Conservation (phyloP, 1,140 invertebrate species). For the Nasonia longicornis region DNA sequence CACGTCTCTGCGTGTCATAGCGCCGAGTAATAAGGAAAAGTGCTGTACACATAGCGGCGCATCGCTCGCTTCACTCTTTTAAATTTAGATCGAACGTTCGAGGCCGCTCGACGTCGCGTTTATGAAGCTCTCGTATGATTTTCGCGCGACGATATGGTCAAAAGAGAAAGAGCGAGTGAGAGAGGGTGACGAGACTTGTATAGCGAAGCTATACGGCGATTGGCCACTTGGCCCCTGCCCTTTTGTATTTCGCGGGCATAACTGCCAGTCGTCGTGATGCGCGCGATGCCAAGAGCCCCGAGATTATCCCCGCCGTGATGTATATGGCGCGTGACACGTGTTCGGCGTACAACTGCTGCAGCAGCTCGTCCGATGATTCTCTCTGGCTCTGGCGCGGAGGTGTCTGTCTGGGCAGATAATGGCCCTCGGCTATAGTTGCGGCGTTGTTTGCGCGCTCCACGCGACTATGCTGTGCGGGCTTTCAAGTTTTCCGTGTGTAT, state of each 20-base stretch:
- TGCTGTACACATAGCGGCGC: neutral
- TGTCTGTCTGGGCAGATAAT: no score
- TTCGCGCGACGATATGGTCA: neutral
- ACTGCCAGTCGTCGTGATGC: neutral
- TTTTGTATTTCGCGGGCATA: slow-evolving; percentile 16
- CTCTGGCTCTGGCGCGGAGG: no score
- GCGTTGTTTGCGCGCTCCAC: neutral
- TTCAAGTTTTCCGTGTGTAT: no score
- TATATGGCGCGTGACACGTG: neutral
- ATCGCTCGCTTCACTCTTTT: slow-evolving; percentile 13
- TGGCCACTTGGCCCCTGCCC: neutral
- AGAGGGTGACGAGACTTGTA: neutral
- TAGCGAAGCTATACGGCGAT: neutral
- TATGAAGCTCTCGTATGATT: slow-evolving; percentile 17
- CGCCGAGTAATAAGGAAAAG: neutral
- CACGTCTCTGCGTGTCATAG: no score
- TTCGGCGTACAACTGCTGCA: no score
- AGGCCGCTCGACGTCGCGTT: neutral
- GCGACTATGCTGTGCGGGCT: neutral
- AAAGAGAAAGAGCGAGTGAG: neutral
- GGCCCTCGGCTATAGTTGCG: no score
- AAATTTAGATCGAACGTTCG: slow-evolving; percentile 38
- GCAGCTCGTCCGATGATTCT: no score
- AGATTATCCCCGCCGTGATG: neutral
- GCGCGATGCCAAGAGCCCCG: neutral